Conservation (phyloP, 2,888 invertebrate species). For the Lycocerus yunnanus region DNA sequence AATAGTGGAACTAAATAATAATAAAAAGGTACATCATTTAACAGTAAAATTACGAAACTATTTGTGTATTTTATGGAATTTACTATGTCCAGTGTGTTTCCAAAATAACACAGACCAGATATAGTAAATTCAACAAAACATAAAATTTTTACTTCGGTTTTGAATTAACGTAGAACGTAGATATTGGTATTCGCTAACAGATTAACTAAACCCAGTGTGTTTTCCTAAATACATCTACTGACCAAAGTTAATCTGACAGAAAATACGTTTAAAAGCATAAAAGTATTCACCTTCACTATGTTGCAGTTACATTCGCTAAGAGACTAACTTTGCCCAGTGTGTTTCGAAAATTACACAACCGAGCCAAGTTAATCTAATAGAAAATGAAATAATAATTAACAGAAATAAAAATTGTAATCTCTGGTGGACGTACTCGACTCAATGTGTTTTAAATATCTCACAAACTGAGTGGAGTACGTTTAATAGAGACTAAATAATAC, state of each 20-base stretch:
- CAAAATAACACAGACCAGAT: not conserved
- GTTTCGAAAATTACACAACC: conserved; percentile 31
- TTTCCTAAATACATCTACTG: not conserved
- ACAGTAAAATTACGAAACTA: not conserved
- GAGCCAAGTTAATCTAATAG: conserved; percentile 29
- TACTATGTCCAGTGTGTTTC: not conserved
- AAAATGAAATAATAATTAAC: not conserved
- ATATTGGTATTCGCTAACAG: not conserved
- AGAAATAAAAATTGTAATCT: not conserved
- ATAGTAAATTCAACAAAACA: not conserved
- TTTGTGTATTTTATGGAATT: not conserved
- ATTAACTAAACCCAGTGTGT: conserved; percentile 2
- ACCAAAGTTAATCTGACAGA: not conserved
- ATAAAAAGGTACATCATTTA: not conserved
- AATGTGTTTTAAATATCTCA: not conserved
- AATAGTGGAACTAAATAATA: not conserved
- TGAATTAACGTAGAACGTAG: not conserved
- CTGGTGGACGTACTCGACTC: not conserved
- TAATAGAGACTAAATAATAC: not conserved
- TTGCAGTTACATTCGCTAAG: not conserved
- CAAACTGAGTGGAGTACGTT: not conserved
- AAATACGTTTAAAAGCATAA: not conserved
- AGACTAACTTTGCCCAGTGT: conserved; percentile 20
- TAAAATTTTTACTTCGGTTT: not conserved
- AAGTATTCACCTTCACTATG: not conserved